Evolutionary conservation across 2,888 invertebrate species (phyloP), one percentile per base, ranked within the genome.

Genomic region (Lordiphosa fenestrarum): DNA sequence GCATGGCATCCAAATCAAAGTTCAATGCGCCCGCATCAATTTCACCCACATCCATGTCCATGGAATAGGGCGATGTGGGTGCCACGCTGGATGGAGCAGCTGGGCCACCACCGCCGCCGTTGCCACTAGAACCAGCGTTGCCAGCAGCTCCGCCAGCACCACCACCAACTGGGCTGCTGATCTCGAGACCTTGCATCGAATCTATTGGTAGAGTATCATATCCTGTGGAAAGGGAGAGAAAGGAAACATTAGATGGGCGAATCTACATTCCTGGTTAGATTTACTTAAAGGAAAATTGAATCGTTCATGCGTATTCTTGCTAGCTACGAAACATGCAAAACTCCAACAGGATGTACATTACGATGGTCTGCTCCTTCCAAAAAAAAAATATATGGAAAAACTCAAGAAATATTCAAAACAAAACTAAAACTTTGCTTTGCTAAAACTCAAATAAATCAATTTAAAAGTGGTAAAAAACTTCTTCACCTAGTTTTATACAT

Each of bases 131-230:
- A 44, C 69, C 67, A 52, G 66, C 59, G 60, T 69, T 73, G 51
- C 81, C 82, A 50, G 54, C 66, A 59, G 70, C 73, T 55, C 74
- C 87, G 65, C 86, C 86, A 53, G 80, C 71, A 37, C 67, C 84
- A 35, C 83, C 86, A 60, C 88, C 89, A 62, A 88, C 88, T 69
- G 88, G 89, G 75, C 89, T 88, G 88, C 95, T 96, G 88, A 97
- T 95, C 89, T 97, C 97, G 87, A 98, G 91, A 73, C 96, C 97
- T 92, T 97, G 96, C 96, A 97, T 96, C 84, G 95, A 95, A 91
- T 97, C 96, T 94, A 97, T 95, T 93, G 97, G 97, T 93, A 97
- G 94, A 93, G 96, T 96, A 93, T 97, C 97, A 94, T 96, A 98
- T 92, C 96, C 97, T 96, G 81, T 69, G 35, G 25, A 12, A 12